phyloP scores from a whole-genome alignment of 2,113 vertebrate genomes.

The Cromileptes altivelis region DNA sequence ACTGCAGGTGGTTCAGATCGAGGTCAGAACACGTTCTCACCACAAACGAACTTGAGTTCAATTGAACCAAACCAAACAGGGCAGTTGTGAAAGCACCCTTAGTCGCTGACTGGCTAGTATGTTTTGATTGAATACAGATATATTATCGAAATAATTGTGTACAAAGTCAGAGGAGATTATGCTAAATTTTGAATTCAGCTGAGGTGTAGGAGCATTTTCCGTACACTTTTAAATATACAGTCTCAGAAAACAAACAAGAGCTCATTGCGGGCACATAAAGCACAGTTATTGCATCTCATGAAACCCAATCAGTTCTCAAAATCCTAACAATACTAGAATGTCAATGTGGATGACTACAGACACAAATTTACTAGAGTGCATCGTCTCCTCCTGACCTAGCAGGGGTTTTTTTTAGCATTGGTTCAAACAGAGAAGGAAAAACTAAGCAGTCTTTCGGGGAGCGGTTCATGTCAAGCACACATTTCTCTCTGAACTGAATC shows the following conservation, averaged over 20 bases:
- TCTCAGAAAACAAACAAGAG: background rate
- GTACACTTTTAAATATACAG: background rate
- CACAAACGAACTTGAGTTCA: no score
- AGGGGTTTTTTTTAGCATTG: background rate
- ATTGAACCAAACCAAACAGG: no score
- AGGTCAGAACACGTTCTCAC: no score
- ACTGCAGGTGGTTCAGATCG: no score
- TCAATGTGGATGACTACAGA: background rate
- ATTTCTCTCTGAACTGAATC: conserved; percentile 14
- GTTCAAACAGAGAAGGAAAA: background rate
- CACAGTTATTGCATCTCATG: background rate
- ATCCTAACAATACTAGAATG: background rate
- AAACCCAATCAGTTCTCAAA: background rate
- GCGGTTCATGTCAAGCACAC: background rate
- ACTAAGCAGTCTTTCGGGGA: background rate
- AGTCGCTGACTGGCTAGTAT: background rate
- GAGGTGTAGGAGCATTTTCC: background rate
- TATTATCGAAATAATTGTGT: background rate
- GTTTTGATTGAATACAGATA: background rate
- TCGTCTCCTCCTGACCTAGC: background rate
- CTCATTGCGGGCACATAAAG: background rate
- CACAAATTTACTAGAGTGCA: background rate
- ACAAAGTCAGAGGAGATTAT: no score
- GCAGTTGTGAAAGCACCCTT: no score
- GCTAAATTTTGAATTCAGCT: no score